Evolutionary conservation across 2,888 invertebrate species (phyloP).

Genomic region (Bombylius discolor): DNA sequence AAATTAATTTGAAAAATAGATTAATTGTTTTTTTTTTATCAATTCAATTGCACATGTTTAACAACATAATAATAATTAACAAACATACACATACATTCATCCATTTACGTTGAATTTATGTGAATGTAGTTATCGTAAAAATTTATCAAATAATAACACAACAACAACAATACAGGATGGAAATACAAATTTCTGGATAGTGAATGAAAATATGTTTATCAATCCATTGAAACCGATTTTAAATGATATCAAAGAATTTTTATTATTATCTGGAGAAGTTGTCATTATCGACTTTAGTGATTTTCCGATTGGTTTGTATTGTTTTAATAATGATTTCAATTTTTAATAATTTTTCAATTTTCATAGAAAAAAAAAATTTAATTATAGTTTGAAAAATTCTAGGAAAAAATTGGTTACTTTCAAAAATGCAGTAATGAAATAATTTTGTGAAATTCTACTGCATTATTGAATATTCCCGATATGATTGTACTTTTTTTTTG

Average conservation of each 20-base stretch:
- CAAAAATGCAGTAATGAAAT: no score
- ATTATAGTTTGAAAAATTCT: no score
- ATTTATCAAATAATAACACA: background rate
- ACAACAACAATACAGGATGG: constrained; percentile 10
- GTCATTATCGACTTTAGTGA: constrained; percentile 72
- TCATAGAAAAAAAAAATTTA: no score
- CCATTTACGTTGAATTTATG: no score
- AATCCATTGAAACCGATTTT: constrained; percentile 52
- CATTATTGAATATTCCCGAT: no score
- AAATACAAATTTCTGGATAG: constrained; percentile 28
- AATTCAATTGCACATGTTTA: no score
- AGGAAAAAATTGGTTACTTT: no score
- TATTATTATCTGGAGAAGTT: constrained; percentile 54
- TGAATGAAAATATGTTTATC: constrained; percentile 36
- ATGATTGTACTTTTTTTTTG: no score
- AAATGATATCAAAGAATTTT: constrained; percentile 55
- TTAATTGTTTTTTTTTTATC: background rate
- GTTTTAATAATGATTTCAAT: background rate
- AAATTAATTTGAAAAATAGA: background rate
- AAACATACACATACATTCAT: no score
- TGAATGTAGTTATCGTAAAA: background rate
- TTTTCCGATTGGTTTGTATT: constrained; percentile 44
- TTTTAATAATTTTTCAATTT: no score
- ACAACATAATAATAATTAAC: no score
- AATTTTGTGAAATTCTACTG: no score